These are phyloP conservation scores for Sylvia borin DNA, from an alignment of 2,797 vertebrate species.

Conservation along the genomic window DNA sequence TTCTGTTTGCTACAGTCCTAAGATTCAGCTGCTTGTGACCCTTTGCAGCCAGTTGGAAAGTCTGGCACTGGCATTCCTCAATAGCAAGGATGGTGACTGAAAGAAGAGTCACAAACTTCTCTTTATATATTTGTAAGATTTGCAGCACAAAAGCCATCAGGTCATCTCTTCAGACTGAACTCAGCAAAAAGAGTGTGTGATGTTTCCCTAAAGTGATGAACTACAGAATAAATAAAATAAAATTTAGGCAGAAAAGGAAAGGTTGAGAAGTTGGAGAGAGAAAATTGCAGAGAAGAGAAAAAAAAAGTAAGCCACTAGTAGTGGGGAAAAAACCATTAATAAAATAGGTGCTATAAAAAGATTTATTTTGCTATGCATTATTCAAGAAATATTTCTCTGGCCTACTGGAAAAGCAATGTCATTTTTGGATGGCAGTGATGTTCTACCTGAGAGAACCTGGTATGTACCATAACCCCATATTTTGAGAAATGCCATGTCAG, in stretches of 20 bases:
- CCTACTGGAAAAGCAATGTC: neutral
- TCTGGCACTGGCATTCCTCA: neutral
- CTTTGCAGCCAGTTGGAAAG: neutral
- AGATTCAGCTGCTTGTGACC: neutral
- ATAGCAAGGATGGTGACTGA: neutral
- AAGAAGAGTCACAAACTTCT: neutral
- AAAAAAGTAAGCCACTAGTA: neutral
- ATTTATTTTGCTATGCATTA: constrained; percentile 8
- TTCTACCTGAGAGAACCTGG: constrained; percentile 19
- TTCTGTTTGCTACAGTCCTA: neutral
- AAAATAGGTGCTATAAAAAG: neutral
- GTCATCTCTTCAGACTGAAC: neutral
- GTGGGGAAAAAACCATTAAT: neutral
- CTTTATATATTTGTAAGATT: neutral
- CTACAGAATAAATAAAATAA: neutral
- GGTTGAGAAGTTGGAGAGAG: neutral
- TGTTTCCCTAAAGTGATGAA: neutral
- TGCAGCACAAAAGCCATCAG: neutral
- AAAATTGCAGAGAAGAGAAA: neutral
- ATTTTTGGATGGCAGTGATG: constrained; percentile 1
- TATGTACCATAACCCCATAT: neutral
- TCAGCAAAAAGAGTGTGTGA: neutral
- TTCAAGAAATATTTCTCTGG: neutral
- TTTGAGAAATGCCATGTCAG: constrained; percentile 28
- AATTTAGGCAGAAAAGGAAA: neutral